Conservation (phyloP, 2,797 vertebrate genomes). For the Buceros bicornis region DNA sequence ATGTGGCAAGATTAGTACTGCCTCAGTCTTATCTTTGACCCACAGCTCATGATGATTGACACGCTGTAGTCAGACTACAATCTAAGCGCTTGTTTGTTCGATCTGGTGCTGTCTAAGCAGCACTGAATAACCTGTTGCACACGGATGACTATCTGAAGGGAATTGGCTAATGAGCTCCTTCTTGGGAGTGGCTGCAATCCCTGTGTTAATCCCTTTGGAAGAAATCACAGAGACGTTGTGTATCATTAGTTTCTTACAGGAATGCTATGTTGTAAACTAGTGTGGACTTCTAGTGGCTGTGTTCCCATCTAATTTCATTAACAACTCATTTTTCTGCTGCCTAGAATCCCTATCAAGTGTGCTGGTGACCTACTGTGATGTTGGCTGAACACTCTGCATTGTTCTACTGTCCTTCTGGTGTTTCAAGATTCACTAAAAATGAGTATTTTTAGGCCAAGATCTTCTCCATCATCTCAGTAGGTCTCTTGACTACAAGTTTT, state of each 20-base stretch:
- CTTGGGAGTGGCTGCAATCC: not conserved
- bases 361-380: constrained; percentile 9
- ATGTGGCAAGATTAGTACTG: accelerated
- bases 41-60: not conserved
- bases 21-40: not conserved
- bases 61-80: not conserved
- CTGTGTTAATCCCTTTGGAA: not conserved
- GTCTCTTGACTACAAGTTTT: not conserved
- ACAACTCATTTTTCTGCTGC: constrained; percentile 5
- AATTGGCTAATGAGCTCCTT: not conserved
- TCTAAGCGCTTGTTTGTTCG: not conserved
- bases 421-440: constrained; percentile 2
- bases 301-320: not conserved
- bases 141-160: not conserved
- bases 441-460: not conserved
- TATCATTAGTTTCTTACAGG: not conserved
- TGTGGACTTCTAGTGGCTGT: not conserved
- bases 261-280: not conserved
- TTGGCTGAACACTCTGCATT: constrained; percentile 34
- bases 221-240: not conserved
- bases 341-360: not conserved
- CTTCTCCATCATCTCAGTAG: not conserved
- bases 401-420: not conserved
- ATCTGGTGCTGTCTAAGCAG: not conserved
- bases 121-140: not conserved